These are phyloP conservation scores for Hapalemur alaotrensis DNA, from an alignment of 2,797 vertebrate species.

Conservation along the genomic window DNA sequence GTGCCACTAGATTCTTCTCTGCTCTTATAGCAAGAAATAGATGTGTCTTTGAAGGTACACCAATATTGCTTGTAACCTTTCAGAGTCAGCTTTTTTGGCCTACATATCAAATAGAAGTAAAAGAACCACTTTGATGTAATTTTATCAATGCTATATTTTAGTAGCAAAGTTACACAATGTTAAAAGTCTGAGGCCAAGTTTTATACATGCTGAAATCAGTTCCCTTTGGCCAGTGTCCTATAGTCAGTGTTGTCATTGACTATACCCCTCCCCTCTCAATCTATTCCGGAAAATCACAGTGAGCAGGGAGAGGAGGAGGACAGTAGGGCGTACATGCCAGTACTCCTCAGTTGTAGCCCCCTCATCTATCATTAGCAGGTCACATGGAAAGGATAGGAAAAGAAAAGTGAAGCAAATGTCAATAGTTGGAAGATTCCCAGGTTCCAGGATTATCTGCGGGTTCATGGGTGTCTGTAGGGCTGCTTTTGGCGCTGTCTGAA, in stretches of 20 bases:
- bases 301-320: background rate
- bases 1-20: slow-evolving; percentile 96
- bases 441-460: background rate
- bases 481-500: background rate
- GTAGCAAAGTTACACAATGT: background rate
- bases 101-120: slow-evolving; percentile 80
- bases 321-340: background rate
- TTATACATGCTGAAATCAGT: background rate
- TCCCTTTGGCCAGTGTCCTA: background rate
- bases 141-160: background rate
- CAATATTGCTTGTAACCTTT: slow-evolving; percentile 99
- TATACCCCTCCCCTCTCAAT: background rate
- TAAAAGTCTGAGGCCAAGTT: background rate
- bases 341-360: background rate
- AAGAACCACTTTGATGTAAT: background rate
- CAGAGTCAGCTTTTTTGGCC: slow-evolving; percentile 98
- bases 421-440: background rate
- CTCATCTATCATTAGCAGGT: background rate
- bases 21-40: slow-evolving; percentile 98
- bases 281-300: background rate
- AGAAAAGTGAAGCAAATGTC: background rate
- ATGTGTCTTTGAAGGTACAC: slow-evolving; percentile 99
- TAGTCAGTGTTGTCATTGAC: background rate
- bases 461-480: background rate
- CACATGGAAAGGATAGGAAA: background rate